Conservation (phyloP, 2,888 invertebrate genomes). For the Griposia aprilina region DNA sequence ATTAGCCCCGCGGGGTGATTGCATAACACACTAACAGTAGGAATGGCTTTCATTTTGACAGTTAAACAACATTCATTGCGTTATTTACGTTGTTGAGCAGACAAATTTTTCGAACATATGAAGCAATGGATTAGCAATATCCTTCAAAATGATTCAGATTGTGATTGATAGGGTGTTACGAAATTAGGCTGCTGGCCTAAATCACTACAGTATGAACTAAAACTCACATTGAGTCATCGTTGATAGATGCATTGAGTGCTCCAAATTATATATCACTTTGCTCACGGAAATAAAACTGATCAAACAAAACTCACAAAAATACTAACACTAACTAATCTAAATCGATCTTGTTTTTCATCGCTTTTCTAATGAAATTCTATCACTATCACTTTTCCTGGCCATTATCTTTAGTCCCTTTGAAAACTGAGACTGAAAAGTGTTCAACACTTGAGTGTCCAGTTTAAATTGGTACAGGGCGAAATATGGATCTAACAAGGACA, state of each 20-base stretch:
- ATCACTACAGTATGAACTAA: background rate
- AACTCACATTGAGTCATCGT: background rate
- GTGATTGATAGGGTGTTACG: no score
- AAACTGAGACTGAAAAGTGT: constrained; percentile 44
- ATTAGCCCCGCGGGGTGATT: no score
- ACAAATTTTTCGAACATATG: no score
- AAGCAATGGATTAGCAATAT: no score
- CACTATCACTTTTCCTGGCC: constrained; percentile 24
- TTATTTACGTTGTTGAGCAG: no score
- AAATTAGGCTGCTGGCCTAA: no score
- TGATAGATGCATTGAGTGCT: background rate
- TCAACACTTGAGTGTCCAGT: constrained; percentile 30
- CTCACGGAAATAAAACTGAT: background rate
- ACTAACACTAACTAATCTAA: constrained; percentile 16
- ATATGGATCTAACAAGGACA: background rate
- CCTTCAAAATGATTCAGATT: no score
- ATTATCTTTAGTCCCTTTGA: constrained; percentile 57
- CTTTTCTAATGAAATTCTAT: constrained; percentile 52
- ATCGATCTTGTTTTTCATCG: constrained; percentile 55
- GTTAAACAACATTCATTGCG: no score
- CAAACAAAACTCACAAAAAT: constrained; percentile 28
- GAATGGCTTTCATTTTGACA: no score
- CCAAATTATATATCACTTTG: background rate
- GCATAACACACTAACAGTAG: no score
- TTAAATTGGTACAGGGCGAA: constrained; percentile 12